phyloP scores from a whole-genome alignment of 2,797 vertebrate genomes.

The Syncerus caffer region DNA sequence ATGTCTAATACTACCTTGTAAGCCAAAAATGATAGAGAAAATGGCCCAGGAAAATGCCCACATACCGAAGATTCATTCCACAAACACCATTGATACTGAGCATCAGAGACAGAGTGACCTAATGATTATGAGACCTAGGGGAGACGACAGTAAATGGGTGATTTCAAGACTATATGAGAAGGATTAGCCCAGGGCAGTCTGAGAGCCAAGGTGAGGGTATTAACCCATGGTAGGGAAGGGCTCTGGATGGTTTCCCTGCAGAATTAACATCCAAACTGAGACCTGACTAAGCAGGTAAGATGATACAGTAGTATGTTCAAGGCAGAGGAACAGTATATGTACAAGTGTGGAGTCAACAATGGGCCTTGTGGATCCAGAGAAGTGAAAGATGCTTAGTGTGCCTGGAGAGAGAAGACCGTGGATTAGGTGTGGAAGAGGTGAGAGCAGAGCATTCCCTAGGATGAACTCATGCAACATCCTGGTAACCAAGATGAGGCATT shows the following conservation, averaged over 20 bases:
- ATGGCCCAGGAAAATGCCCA: not conserved
- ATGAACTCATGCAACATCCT: not conserved
- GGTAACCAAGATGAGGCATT: fast-evolving
- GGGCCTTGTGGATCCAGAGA: no score
- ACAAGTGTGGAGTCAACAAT: not conserved
- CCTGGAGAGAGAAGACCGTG: not conserved
- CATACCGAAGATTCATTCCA: not conserved
- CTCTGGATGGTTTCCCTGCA: not conserved
- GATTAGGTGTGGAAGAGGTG: not conserved
- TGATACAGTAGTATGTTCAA: not conserved
- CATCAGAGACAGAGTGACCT: not conserved
- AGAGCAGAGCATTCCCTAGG: not conserved
- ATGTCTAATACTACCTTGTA: not conserved
- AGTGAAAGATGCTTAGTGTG: not conserved
- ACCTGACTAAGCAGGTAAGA: not conserved
- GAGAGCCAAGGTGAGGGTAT: not conserved
- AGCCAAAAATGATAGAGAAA: not conserved
- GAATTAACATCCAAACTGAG: not conserved
- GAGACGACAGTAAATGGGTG: not conserved
- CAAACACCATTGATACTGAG: not conserved
- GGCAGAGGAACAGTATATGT: not conserved
- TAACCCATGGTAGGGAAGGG: not conserved
- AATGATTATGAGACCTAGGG: not conserved
- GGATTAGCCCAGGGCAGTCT: not conserved
- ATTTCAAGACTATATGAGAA: not conserved